phyloP scores from a whole-genome alignment of 2,113 vertebrate genomes.

The Salvelinus alpinus region DNA sequence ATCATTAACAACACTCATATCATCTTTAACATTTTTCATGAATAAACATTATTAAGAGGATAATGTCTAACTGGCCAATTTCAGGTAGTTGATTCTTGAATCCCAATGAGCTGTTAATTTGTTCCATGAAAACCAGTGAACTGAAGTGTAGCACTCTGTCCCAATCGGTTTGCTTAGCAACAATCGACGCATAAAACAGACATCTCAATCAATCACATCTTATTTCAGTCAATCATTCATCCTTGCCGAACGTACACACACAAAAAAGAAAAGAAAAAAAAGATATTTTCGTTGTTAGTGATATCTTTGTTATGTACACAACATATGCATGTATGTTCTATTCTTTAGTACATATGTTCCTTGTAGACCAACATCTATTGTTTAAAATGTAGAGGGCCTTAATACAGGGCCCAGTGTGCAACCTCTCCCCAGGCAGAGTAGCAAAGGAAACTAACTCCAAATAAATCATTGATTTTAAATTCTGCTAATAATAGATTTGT shows the following conservation, averaged over 20 bases:
- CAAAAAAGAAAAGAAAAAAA: constrained; percentile 34
- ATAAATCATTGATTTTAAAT: constrained; percentile 34
- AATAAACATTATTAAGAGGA: constrained; percentile 54
- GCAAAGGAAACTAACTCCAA: constrained; percentile 52
- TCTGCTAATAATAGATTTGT: constrained; percentile 54
- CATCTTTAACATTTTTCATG: constrained; percentile 51
- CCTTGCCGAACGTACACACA: constrained; percentile 59
- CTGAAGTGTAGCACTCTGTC: constrained; percentile 56
- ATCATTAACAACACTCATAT: constrained; percentile 62
- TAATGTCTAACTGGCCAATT: constrained; percentile 43
- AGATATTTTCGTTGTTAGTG: constrained; percentile 73
- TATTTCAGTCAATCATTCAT: constrained; percentile 55
- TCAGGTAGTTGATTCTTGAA: constrained; percentile 45
- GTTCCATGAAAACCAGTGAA: constrained; percentile 56
- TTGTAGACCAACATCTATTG: constrained; percentile 72
- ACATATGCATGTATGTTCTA: constrained; percentile 71
- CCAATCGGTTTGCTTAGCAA: constrained; percentile 66
- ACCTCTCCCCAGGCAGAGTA: constrained; percentile 57
- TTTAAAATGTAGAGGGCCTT: constrained; percentile 60
- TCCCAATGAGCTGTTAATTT: constrained; percentile 52
- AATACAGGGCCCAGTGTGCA: constrained; percentile 51
- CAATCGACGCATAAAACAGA: constrained; percentile 68
- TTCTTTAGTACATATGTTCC: constrained; percentile 77
- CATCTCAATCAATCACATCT: constrained; percentile 53
- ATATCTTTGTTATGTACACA: constrained; percentile 75